Conservation (phyloP, 1,140 invertebrate genomes). For the Globodera rostochiensis region DNA sequence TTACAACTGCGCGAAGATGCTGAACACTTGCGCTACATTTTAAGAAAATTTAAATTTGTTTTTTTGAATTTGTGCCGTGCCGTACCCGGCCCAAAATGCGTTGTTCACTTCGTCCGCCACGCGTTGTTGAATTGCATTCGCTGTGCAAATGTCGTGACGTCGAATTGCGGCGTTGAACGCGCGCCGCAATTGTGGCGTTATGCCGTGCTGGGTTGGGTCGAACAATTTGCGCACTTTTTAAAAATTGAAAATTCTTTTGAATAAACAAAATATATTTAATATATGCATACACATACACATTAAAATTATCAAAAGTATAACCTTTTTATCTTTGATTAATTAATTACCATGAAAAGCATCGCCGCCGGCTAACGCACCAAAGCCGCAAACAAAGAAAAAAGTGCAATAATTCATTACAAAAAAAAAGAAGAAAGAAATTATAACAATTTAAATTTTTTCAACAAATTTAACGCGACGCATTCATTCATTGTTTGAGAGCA, state of each 20-base stretch:
- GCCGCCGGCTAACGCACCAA: slow-evolving; percentile 21
- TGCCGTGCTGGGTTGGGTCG: slow-evolving; percentile 1
- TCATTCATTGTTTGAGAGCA: too few relatives aligned
- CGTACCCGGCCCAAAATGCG: background rate
- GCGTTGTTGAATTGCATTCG: background rate
- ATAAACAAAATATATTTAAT: too few relatives aligned
- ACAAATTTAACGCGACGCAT: too few relatives aligned
- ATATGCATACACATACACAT: too few relatives aligned
- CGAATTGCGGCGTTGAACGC: background rate
- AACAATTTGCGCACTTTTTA: background rate
- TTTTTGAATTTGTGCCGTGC: background rate
- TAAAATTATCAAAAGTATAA: too few relatives aligned
- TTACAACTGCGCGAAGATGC: background rate
- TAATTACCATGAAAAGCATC: slow-evolving; percentile 6
- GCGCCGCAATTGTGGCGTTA: background rate
- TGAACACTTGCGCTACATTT: background rate
- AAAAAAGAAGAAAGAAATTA: too few relatives aligned
- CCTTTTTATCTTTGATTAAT: background rate
- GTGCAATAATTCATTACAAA: background rate
- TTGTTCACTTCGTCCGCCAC: background rate
- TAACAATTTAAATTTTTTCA: too few relatives aligned
- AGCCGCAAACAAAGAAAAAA: background rate
- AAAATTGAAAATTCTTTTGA: too few relatives aligned
- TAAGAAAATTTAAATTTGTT: background rate
- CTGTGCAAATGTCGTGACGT: background rate